Base-by-base conservation (phyloP, 2,113 vertebrate species). In the Podarcis cretensis region DNA sequence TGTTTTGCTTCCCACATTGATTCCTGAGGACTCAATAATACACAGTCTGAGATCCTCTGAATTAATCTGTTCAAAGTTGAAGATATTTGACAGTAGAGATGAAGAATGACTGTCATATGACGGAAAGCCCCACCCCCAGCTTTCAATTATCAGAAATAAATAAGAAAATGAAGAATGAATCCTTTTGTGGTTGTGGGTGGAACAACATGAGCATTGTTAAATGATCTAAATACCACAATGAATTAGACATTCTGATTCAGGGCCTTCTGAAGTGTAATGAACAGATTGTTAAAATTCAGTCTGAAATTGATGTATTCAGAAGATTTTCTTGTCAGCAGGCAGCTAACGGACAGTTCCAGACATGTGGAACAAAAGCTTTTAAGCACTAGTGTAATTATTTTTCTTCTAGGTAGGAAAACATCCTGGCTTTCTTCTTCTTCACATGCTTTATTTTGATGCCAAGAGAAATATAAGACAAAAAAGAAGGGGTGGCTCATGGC, bases 331-430 rank as follows among this genome's bases (percentile, higher is more conserved):
- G 81, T 20, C 92, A 93, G 92, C 86, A 90, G 93, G 89, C 81
- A 85, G 89, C 76, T 91, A 84, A 93, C 77, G 59, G 90, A 87
- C n/a, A 48, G 87, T 90, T 90, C 77, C 87, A 14, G 1, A 78
- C 81, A 25, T 3, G 83, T 30, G 32, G 63, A 92, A 86, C 10
- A 85, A 21, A 48, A 79, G 84, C 86, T 95, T 93, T 89, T 69
- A 91, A 90, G 78, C 78, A n/a, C 54, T 57, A 54, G 90, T 73
- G 30, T 16, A 57, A 86, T 86, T 86, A 91, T 88, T 94, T 90
- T 84, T 87, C 30, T 73, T 63, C 66, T 89, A 91, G 93, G 81
- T 83, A 92, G 83, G 75, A 88, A 89, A 77, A 85, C 32, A 66
- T 83, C n/a, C 10, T 43, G 14, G 27, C 40, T 92, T 78, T 68